Conservation (phyloP, 2,888 invertebrate genomes). For the Epistrophe eligans region DNA sequence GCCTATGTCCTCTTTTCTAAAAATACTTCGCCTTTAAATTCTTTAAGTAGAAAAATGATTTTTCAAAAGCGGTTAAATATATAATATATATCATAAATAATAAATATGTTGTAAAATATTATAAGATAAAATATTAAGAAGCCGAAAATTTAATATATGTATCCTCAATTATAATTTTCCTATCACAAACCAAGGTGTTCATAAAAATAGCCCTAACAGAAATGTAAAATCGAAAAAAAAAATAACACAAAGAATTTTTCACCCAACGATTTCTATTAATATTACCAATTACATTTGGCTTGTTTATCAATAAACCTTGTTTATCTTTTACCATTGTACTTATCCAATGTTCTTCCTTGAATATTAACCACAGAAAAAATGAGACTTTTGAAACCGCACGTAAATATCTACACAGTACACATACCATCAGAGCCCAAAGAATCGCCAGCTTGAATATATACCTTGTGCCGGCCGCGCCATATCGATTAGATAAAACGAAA, state of each 20-base stretch:
- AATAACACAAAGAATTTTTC: background rate
- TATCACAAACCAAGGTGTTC: background rate
- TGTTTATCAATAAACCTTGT: constrained; percentile 46
- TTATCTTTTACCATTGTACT: constrained; percentile 32
- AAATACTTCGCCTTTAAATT: no score
- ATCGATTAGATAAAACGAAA: constrained; percentile 60
- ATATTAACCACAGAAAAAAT: constrained; percentile 61
- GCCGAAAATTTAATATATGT: no score
- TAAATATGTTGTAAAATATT: no score
- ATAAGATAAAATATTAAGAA: no score
- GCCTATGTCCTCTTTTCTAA: no score
- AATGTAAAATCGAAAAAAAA: background rate
- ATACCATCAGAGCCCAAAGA: background rate
- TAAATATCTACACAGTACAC: constrained; percentile 1
- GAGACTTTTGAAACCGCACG: constrained; percentile 36
- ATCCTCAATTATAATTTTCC: background rate
- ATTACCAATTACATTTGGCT: constrained; percentile 20
- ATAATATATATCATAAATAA: no score
- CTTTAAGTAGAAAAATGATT: no score
- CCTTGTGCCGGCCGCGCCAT: background rate
- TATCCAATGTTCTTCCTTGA: constrained; percentile 62
- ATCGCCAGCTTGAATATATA: constrained; percentile 11
- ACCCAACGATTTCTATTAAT: constrained; percentile 17
- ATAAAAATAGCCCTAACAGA: background rate
- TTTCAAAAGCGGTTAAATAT: no score